These are phyloP conservation scores for Brachionus koreanus DNA, from an alignment of 1,140 invertebrate genomes.

Conservation along the genomic window DNA sequence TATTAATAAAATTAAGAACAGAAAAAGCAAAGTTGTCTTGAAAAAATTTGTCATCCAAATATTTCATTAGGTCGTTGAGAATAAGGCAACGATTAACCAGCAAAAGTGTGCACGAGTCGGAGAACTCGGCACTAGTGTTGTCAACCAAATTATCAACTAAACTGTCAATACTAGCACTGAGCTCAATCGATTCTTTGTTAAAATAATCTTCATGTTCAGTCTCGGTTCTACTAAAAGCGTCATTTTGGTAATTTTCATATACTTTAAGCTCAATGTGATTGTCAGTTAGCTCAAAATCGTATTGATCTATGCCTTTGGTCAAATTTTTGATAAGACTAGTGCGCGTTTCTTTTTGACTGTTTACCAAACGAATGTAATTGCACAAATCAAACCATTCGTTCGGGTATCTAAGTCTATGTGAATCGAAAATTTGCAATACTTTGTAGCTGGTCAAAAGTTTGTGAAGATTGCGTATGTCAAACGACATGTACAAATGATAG, in stretches of 20 bases:
- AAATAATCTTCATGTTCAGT: not conserved
- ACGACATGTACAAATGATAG: slow-evolving; percentile 13
- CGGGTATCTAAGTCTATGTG: not conserved
- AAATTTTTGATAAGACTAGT: slow-evolving; percentile 8
- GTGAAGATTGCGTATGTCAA: not conserved
- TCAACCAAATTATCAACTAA: not conserved
- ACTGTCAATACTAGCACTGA: not conserved
- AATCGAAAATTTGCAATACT: not conserved
- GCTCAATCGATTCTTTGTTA: not conserved
- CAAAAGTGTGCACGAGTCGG: not conserved
- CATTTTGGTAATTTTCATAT: not conserved
- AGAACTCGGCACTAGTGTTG: not conserved
- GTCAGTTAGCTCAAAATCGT: not conserved
- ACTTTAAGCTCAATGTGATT: slow-evolving; percentile 2
- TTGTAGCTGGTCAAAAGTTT: slow-evolving; percentile 28
- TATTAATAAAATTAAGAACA: not conserved
- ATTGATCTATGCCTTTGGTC: not conserved
- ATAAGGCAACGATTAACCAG: slow-evolving; percentile 11
- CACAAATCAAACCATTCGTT: slow-evolving; percentile 41
- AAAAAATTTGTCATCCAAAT: not conserved
- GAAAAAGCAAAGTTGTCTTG: not conserved
- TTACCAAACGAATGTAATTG: not conserved
- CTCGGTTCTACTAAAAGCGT: not conserved
- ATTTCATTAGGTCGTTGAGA: slow-evolving; percentile 7
- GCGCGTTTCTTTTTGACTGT: not conserved